Evolutionary conservation across 2,888 invertebrate species (phyloP), one percentile per base, ranked within the genome.

Genomic region (Microctonus aethiopoides): DNA sequence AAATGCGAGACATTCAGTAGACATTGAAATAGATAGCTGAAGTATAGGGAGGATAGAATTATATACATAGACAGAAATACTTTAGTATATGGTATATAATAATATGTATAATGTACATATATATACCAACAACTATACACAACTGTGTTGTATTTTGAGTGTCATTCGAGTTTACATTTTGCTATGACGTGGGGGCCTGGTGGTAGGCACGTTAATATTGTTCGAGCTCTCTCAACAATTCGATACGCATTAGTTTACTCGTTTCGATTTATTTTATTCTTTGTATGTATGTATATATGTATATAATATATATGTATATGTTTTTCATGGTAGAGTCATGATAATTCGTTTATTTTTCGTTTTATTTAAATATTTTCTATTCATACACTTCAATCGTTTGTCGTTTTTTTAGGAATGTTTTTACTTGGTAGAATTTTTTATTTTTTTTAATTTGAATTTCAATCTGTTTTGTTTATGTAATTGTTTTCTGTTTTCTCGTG

Each of bases 201-300:
- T 67, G 68, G 70, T 67, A 52, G 39, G 64, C 60, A 65, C 64
- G 75, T 46, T 78, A 80, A 83, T 82, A 83, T 79, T 82, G 81
- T 81, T 79, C 9, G 56, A 79, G 81, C 82, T 80, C 81, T 81
- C 77, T 75, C 65, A 78, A 72, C 83, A 81, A 84, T 84, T 84
- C 83, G 84, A 81, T 81, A 73, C 83, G 79, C 83, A 80, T 84
- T 84, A 81, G 75, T 75, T 66, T 39, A 41, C 62, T 61, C 34
- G 20, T 54, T 61, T 56, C 36, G 41, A 62, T 56, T 26, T 29
- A 24, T 62, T 66, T 59, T 59, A 63, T 59, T 26, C 26, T 36
- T 39, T 26, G 16, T 46, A 34, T 67, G 34, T 41, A 39, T 24
- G 9, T 24, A 6, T 20, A 16, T 57, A 22, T 34, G 41, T 52